Base-by-base conservation (phyloP, 2,888 invertebrate genomes). In the Hypolimnas misippus region DNA sequence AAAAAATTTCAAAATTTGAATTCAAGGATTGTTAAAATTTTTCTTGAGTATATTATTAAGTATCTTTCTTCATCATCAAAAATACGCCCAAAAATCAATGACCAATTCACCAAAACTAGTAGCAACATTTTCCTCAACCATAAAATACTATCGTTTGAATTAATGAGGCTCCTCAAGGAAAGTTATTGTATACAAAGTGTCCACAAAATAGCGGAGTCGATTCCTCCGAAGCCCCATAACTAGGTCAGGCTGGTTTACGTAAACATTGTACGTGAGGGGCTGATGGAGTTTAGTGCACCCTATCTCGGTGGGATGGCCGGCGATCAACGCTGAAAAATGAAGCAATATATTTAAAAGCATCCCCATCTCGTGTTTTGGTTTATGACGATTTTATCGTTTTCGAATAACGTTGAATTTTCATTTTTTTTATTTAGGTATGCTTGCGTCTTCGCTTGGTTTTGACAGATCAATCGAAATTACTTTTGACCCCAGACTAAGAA, bases 181-280 rank as follows among this genome's bases (percentile, higher is more conserved):
- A 33, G 12, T 49, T 46, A 38, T 59, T 53, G 17, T 59, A 35
- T 55, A 38, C 12, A 19, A 50, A 25, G 31, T 25, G 33, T 53
- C 42, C 44, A 29, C 19, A 46, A 52, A 53, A 35, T 3, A 35
- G 16, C 17, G 21, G n/a, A 44, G 44, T 46, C 44, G 21, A 46
- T 33, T 10, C 29, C 25, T 49, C 14, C 58, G n/a, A n/a, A 29
- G 25, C 17, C 10, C 21, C 19, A 38, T 46, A 63, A 63, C 35
- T 63, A 49, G 63, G 63, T 63, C 63, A 63, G 2, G 42, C 12
- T 17, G 51, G 19, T 33, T 56, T 35, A 19, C 57, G 63, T 59
- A 63, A 63, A 59, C 59, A 63, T 8, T 10, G 38, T 55, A 40
- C 51, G 55, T 52, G 46, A 35, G 57, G 57, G 59, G 33, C 42